A percentile compares a stretch with the other conserved stretches of the same genome.
Evolutionary conservation across 2,888 invertebrate species (phyloP).

Genomic region (Drosophila planitibia): DNA sequence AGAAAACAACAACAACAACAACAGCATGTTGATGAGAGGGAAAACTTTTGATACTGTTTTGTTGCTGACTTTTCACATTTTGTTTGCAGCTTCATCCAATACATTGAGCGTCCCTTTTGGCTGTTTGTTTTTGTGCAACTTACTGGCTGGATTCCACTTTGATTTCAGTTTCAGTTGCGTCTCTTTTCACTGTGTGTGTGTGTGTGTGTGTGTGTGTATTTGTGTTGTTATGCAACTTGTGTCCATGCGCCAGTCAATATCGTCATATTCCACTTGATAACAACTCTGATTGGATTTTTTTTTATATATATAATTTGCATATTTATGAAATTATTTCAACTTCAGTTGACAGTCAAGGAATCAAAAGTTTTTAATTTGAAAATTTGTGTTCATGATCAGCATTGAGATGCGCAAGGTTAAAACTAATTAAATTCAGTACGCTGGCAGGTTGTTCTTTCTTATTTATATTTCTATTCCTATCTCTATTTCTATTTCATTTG

Average conservation of each 20-base stretch:
- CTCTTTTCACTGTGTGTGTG: background rate
- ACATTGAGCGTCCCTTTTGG: slow-evolving; percentile 52
- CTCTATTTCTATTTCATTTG: slow-evolving; percentile 39
- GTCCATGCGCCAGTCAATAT: slow-evolving; percentile 78
- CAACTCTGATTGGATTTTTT: slow-evolving; percentile 82
- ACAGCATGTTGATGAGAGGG: slow-evolving; percentile 18
- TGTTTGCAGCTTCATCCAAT: slow-evolving; percentile 44
- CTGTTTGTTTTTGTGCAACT: slow-evolving; percentile 46
- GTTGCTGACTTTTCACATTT: slow-evolving; percentile 51
- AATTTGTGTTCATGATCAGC: slow-evolving; percentile 25
- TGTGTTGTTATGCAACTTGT: slow-evolving; percentile 39
- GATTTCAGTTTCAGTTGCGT: slow-evolving; percentile 61
- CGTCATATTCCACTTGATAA: slow-evolving; percentile 82
- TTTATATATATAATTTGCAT: slow-evolving; percentile 74
- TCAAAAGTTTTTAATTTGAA: slow-evolving; percentile 61
- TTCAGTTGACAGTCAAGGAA: slow-evolving; percentile 28
- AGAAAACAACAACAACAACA: background rate
- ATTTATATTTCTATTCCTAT: slow-evolving; percentile 5
- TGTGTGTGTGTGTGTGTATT: slow-evolving; percentile 31
- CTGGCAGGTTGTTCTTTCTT: slow-evolving; percentile 32
- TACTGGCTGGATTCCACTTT: slow-evolving; percentile 52
- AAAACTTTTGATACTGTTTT: slow-evolving; percentile 74
- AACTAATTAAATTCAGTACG: slow-evolving; percentile 68
- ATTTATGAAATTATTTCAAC: slow-evolving; percentile 77
- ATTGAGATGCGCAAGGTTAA: slow-evolving; percentile 59